A percentile compares a stretch with the other conserved stretches of the same genome.
Evolutionary conservation across 1,140 invertebrate genomes (phyloP).

Genomic region (Cotesia vestalis): DNA sequence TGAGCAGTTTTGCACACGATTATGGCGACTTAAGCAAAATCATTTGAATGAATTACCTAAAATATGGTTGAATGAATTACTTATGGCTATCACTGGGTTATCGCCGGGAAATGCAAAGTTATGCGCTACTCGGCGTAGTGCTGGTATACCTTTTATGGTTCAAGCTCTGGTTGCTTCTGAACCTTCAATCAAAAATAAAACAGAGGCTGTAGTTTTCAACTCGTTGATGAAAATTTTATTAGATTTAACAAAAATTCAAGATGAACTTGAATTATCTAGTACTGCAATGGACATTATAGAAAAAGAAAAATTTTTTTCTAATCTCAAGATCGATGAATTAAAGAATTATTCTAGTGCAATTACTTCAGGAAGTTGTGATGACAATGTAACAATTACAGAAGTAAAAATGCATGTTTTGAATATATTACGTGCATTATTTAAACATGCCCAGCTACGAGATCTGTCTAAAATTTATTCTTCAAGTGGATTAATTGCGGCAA

Average conservation of each 20-base stretch:
- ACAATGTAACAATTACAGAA: slow-evolving; percentile 53
- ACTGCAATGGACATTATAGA: slow-evolving; percentile 47
- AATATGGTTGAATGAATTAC: slow-evolving; percentile 76
- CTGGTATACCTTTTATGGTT: slow-evolving; percentile 90
- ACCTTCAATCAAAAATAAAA: slow-evolving; percentile 62
- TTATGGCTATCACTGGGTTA: slow-evolving; percentile 69
- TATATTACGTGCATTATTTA: slow-evolving; percentile 82
- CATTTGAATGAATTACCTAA: slow-evolving; percentile 72
- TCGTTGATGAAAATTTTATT: slow-evolving; percentile 68
- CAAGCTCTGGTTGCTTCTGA: slow-evolving; percentile 82
- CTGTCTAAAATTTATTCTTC: slow-evolving; percentile 77
- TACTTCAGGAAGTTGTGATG: slow-evolving; percentile 15
- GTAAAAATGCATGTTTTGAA: slow-evolving; percentile 84
- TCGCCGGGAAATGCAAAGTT: slow-evolving; percentile 66
- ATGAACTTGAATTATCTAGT: slow-evolving; percentile 39
- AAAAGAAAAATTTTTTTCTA: slow-evolving; percentile 46
- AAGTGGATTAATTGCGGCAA: slow-evolving; percentile 76
- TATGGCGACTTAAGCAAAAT: slow-evolving; percentile 67
- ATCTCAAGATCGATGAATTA: slow-evolving; percentile 37
- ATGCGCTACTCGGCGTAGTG: slow-evolving; percentile 87
- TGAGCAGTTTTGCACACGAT: slow-evolving; percentile 74
- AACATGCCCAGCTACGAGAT: slow-evolving; percentile 79
- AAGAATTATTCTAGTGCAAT: slow-evolving; percentile 34
- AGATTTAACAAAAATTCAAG: slow-evolving; percentile 49
- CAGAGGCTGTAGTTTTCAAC: slow-evolving; percentile 69